phyloP scores from a whole-genome alignment of 2,888 invertebrate genomes.

The Dugesia japonica region DNA sequence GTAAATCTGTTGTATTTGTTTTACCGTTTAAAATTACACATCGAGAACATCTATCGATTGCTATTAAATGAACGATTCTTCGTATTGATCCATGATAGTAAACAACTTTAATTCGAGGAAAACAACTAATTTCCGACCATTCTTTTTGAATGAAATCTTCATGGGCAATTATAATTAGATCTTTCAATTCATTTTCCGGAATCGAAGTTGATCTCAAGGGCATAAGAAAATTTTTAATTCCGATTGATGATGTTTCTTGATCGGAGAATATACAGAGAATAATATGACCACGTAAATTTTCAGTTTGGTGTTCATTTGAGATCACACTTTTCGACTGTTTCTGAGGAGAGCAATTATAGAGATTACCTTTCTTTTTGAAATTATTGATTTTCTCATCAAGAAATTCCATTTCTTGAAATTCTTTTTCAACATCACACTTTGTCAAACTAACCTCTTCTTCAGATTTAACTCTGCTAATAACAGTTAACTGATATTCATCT shows the following conservation, averaged over 20 bases:
- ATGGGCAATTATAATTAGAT: slow-evolving; percentile 91
- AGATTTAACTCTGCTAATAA: neutral
- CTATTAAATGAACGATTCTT: slow-evolving; percentile 87
- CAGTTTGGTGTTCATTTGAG: slow-evolving; percentile 51
- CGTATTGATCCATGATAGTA: slow-evolving; percentile 89
- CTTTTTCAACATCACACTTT: neutral
- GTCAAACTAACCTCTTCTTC: slow-evolving; percentile 13
- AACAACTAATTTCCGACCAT: slow-evolving; percentile 95
- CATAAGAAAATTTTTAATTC: slow-evolving; percentile 88
- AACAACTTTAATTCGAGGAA: slow-evolving; percentile 76
- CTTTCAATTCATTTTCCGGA: slow-evolving; percentile 92
- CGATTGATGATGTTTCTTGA: slow-evolving; percentile 85
- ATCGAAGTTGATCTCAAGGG: slow-evolving; percentile 89
- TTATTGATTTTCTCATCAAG: neutral
- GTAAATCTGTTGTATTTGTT: slow-evolving; percentile 54
- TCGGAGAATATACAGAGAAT: slow-evolving; percentile 94
- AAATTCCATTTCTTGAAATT: slow-evolving; percentile 1
- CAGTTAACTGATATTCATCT: neutral
- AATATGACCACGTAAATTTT: slow-evolving; percentile 57
- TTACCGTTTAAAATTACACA: slow-evolving; percentile 95
- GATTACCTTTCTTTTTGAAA: slow-evolving; percentile 45
- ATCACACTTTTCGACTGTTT: slow-evolving; percentile 89
- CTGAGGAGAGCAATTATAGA: slow-evolving; percentile 42
- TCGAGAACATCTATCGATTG: slow-evolving; percentile 97
- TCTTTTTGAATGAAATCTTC: slow-evolving; percentile 87